A percentile compares a stretch with the other conserved stretches of the same genome.
These are phyloP conservation scores for Rhodeus uyekii DNA, from an alignment of 2,797 vertebrate genomes.

Conservation along the genomic window DNA sequence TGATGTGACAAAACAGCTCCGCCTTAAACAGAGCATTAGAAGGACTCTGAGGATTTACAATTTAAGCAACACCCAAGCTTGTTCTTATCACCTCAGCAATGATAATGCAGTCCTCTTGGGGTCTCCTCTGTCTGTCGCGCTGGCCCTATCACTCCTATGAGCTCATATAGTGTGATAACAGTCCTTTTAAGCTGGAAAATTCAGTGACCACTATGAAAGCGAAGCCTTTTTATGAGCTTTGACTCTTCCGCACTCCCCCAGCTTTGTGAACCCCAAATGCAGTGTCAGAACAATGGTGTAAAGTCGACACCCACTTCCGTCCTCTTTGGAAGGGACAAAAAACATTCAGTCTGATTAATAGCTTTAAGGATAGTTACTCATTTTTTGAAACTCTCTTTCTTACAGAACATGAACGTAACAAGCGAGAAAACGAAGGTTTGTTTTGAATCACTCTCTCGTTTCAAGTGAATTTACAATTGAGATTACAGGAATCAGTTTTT, in stretches of 20 bases:
- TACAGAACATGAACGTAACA: background rate
- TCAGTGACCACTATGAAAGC: background rate
- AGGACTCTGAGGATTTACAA: constrained; percentile 40
- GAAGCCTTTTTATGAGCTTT: background rate
- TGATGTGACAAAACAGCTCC: constrained; percentile 56
- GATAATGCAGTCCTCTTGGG: constrained; percentile 43
- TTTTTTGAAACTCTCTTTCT: background rate
- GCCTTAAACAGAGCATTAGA: constrained; percentile 47
- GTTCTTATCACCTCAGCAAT: constrained; percentile 46
- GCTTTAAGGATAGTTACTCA: constrained; percentile 1
- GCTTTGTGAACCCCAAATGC: background rate
- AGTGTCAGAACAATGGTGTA: constrained; percentile 14
- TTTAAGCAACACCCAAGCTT: constrained; percentile 42
- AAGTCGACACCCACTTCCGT: constrained; percentile 25
- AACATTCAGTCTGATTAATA: constrained; percentile 13
- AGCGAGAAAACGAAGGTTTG: background rate
- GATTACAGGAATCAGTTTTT: constrained; percentile 15
- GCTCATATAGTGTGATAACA: constrained; percentile 34
- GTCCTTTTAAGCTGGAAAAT: background rate
- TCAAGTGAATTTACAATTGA: background rate
- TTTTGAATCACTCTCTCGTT: background rate
- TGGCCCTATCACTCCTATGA: constrained; percentile 30
- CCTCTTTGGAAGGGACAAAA: background rate
- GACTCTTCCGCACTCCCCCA: background rate
- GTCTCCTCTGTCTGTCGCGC: constrained; percentile 4